phyloP scores from a whole-genome alignment of 2,888 invertebrate species.

The Epinotia demarniana region DNA sequence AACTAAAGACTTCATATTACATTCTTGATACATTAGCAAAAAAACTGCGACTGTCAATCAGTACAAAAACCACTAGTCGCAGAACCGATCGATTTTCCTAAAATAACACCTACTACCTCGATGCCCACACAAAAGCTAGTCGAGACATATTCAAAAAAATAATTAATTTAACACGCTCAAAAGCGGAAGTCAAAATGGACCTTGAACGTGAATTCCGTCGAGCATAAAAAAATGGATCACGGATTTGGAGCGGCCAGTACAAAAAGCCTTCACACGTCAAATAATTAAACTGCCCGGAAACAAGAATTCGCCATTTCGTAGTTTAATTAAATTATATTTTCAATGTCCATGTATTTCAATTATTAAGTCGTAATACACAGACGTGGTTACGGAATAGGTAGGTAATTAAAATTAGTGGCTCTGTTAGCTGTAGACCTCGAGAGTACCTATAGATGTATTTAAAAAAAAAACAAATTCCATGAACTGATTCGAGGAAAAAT shows the following conservation, averaged over 20 bases:
- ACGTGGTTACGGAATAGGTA: constrained; percentile 29
- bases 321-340: constrained; percentile 36
- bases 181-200: constrained; percentile 44
- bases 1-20: constrained; percentile 1
- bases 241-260: constrained; percentile 36
- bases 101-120: constrained; percentile 29
- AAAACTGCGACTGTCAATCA: constrained; percentile 14
- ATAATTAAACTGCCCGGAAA: constrained; percentile 41
- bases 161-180: constrained; percentile 36
- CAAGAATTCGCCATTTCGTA: constrained; percentile 35
- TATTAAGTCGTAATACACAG: constrained; percentile 15
- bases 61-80: constrained; percentile 9
- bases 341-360: constrained; percentile 39
- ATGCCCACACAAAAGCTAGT: constrained; percentile 18
- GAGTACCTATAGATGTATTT: too few relatives aligned
- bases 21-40: constrained; percentile 15
- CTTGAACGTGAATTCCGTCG: constrained; percentile 46
- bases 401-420: constrained; percentile 30
- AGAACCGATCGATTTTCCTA: constrained; percentile 22
- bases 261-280: constrained; percentile 40
- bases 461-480: too few relatives aligned
- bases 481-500: too few relatives aligned
- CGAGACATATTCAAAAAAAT: constrained; percentile 32
- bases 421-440: too few relatives aligned
- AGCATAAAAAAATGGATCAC: constrained; percentile 41